Conservation (phyloP, 2,888 invertebrate genomes). For the Sarcophaga subvicina region DNA sequence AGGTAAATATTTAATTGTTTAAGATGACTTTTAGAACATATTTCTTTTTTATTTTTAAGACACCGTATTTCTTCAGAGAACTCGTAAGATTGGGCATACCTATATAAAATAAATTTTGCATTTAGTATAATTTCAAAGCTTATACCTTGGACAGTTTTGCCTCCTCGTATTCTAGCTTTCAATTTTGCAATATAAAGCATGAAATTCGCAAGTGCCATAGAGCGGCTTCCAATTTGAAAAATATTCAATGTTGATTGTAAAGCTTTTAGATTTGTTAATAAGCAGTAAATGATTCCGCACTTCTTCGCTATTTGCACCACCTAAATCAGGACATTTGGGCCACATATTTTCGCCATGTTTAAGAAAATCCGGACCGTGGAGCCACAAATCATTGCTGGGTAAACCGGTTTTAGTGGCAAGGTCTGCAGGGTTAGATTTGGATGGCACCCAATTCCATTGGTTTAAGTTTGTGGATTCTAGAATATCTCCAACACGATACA, state of each 20-base stretch:
- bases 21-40: not conserved
- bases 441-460: slow-evolving; percentile 41
- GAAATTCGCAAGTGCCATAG: too few relatives aligned
- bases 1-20: slow-evolving; percentile 32
- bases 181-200: not conserved
- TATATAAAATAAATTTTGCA: not conserved
- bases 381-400: not conserved
- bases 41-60: too few relatives aligned
- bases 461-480: slow-evolving; percentile 37
- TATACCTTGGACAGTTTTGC: slow-evolving; percentile 10
- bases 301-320: not conserved
- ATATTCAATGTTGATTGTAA: too few relatives aligned
- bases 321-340: slow-evolving; percentile 15
- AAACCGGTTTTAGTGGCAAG: too few relatives aligned
- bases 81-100: not conserved
- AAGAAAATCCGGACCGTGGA: slow-evolving; percentile 24
- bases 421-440: too few relatives aligned
- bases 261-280: not conserved
- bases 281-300: slow-evolving; percentile 1
- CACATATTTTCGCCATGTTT: not conserved
- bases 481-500: slow-evolving; percentile 43
- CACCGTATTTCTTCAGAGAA: too few relatives aligned
- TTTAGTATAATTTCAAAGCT: too few relatives aligned
- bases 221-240: too few relatives aligned
- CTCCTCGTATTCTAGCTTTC: not conserved